These are phyloP conservation scores for Phalanger gymnotis DNA, from an alignment of 2,797 vertebrate genomes.

Conservation along the genomic window DNA sequence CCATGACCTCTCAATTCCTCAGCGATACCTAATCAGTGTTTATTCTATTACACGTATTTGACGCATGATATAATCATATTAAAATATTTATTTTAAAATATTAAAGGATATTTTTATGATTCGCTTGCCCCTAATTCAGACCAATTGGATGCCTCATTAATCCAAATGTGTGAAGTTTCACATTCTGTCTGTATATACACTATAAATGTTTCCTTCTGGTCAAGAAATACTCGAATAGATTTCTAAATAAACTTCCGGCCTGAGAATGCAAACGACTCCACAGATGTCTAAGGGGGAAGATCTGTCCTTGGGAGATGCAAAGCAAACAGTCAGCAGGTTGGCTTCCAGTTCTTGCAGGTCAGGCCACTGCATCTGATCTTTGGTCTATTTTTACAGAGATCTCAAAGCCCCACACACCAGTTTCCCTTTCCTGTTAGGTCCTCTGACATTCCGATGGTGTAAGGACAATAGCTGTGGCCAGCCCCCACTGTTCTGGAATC, in stretches of 20 bases:
- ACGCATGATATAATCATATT: not conserved
- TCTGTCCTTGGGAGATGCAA: not conserved
- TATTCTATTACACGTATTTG: not conserved
- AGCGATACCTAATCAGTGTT: not conserved
- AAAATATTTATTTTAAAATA: not conserved
- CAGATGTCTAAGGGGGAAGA: not conserved
- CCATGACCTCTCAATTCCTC: not conserved
- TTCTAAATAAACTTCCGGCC: slow-evolving; percentile 20
- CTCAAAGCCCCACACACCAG: not conserved
- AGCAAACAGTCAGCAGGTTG: not conserved
- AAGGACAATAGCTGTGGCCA: not conserved
- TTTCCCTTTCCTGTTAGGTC: not conserved
- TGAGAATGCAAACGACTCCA: not conserved
- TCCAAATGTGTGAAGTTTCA: not conserved
- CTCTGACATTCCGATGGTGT: not conserved
- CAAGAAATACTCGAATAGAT: slow-evolving; percentile 16
- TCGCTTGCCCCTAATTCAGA: not conserved
- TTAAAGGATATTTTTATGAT: not conserved
- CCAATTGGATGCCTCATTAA: not conserved
- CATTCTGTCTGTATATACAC: not conserved
- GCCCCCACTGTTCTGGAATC: not conserved
- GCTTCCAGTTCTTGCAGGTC: not conserved
- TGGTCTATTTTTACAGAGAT: slow-evolving; percentile 4
- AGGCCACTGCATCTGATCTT: not conserved
- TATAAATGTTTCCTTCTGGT: not conserved